These are phyloP conservation scores for Gastrophryne carolinensis DNA, from an alignment of 2,797 vertebrate genomes.

Conservation along the genomic window DNA sequence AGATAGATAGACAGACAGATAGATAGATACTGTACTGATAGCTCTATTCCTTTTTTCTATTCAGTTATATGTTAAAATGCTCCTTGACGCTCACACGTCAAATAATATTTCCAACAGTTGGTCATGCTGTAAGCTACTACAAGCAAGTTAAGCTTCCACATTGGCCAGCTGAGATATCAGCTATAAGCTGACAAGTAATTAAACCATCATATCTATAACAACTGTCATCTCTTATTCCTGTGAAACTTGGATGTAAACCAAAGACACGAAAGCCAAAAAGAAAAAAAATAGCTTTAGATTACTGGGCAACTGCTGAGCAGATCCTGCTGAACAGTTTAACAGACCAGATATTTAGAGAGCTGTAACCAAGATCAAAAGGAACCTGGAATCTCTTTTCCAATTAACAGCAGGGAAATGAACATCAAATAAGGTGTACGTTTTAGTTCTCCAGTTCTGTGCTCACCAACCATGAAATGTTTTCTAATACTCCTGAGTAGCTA, in stretches of 20 bases:
- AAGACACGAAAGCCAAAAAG: constrained; percentile 69
- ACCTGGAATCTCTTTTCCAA: constrained; percentile 87
- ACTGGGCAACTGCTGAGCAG: constrained; percentile 77
- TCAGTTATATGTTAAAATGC: constrained; percentile 41
- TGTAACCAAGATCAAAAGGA: constrained; percentile 85
- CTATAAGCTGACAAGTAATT: constrained; percentile 99
- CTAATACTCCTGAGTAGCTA: constrained; percentile 80
- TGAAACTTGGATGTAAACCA: constrained; percentile 91
- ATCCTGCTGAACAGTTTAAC: constrained; percentile 85
- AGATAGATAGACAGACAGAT: no score
- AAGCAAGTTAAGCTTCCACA: constrained; percentile 92
- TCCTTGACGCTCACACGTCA: constrained; percentile 22
- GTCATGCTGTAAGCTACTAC: constrained; percentile 94
- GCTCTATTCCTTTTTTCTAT: constrained; percentile 13
- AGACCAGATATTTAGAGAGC: constrained; percentile 88
- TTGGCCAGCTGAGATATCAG: constrained; percentile 92
- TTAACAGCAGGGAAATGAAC: constrained; percentile 85
- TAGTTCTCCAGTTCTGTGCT: constrained; percentile 85
- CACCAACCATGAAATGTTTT: constrained; percentile 85
- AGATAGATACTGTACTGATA: no score
- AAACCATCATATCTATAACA: constrained; percentile 96
- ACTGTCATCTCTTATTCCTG: constrained; percentile 98
- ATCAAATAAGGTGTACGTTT: constrained; percentile 91
- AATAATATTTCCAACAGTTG: constrained; percentile 78
- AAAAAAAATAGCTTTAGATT: constrained; percentile 69